Evolutionary conservation across 1,140 invertebrate genomes (phyloP).

Genomic region (Potamilus streckersoni): DNA sequence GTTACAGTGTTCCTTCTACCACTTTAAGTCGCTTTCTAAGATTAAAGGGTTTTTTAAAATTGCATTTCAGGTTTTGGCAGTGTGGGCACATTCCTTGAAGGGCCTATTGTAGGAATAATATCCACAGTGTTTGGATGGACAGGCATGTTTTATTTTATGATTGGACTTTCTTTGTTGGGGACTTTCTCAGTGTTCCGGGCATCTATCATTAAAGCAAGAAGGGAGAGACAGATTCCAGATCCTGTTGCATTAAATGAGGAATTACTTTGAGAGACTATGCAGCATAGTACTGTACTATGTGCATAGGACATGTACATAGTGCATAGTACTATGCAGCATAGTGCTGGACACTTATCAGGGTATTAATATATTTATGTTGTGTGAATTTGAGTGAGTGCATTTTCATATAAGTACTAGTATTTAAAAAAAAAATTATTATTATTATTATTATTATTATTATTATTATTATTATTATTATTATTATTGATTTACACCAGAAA

Average conservation of each 20-base stretch:
- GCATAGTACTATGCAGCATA: too few species aligned
- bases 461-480: too few species aligned
- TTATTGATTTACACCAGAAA: too few species aligned
- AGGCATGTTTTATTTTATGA: constrained; percentile 71
- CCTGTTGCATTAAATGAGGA: constrained; percentile 16
- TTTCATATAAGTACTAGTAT: too few species aligned
- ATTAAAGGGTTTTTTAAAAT: constrained; percentile 1
- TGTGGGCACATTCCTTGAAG: constrained; percentile 71
- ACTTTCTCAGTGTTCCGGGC: constrained; percentile 61
- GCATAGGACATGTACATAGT: too few species aligned
- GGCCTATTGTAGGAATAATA: constrained; percentile 70
- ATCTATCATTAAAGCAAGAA: constrained; percentile 30
- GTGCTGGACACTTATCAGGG: too few species aligned
- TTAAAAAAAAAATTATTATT: too few species aligned
- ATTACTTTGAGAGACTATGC: constrained; percentile 1
- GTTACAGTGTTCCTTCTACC: background rate
- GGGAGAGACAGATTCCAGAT: constrained; percentile 27
- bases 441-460: too few species aligned
- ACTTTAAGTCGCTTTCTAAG: background rate
- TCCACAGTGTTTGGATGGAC: constrained; percentile 70
- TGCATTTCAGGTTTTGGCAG: constrained; percentile 69
- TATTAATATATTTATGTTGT: too few species aligned
- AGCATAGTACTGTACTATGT: too few species aligned
- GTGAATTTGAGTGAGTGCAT: too few species aligned
- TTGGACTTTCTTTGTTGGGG: constrained; percentile 65